Percentiles rank a stretch among this genome's conserved stretches.
phyloP scores from a whole-genome alignment of 2,888 invertebrate genomes.

The Teleiodes luculella region DNA sequence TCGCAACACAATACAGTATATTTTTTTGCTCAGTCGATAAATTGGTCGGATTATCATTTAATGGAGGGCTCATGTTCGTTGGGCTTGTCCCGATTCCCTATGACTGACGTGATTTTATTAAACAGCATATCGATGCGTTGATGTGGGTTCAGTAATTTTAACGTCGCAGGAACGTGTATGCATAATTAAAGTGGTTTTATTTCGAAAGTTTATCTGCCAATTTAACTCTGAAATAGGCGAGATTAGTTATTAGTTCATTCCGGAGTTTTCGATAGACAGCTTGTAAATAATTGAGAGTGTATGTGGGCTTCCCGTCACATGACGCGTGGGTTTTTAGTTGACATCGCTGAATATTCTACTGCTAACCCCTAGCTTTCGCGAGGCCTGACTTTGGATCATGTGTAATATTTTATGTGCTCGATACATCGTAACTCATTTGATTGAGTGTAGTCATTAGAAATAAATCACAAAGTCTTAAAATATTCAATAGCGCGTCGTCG shows the following conservation, averaged over 20 bases:
- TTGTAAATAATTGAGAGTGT: constrained; percentile 53
- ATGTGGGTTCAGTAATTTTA: constrained; percentile 50
- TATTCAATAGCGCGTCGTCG: constrained; percentile 4
- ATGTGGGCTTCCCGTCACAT: constrained; percentile 52
- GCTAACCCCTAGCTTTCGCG: constrained; percentile 34
- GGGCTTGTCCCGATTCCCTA: constrained; percentile 72
- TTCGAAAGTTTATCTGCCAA: constrained; percentile 56
- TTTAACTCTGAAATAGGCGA: constrained; percentile 55
- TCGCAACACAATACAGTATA: constrained; percentile 70
- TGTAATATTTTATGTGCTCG: constrained; percentile 1
- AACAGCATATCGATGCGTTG: constrained; percentile 61
- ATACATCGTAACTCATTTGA: constrained; percentile 4
- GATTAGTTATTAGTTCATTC: constrained; percentile 58
- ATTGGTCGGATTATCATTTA: constrained; percentile 78
- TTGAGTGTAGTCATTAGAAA: constrained; percentile 5
- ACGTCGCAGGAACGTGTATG: constrained; percentile 43
- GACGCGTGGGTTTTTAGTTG: constrained; percentile 55
- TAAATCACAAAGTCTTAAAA: constrained; percentile 5
- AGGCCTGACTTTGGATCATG: constrained; percentile 20
- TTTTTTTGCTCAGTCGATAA: constrained; percentile 74
- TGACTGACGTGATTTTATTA: constrained; percentile 76
- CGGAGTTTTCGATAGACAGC: constrained; percentile 57
- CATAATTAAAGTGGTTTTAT: constrained; percentile 59
- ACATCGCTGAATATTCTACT: constrained; percentile 43
- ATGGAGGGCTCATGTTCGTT: constrained; percentile 77